These are phyloP conservation scores for Drosophila differens DNA, from an alignment of 2,888 invertebrate genomes.

Conservation along the genomic window DNA sequence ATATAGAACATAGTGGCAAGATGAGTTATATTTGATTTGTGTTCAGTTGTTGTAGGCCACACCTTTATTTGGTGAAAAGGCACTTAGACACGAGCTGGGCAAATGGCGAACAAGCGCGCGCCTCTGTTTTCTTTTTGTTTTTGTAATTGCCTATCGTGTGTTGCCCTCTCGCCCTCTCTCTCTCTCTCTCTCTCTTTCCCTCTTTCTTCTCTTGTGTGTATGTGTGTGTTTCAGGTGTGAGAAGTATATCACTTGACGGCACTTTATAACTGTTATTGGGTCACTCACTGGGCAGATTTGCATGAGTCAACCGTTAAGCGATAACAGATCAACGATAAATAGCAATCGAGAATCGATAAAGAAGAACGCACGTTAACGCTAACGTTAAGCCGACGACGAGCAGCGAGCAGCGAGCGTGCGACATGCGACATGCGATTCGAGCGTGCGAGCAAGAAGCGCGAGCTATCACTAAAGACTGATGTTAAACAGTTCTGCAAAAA, in stretches of 20 bases:
- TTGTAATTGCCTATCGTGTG: constrained; percentile 35
- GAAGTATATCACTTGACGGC: constrained; percentile 40
- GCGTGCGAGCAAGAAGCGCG: constrained; percentile 83
- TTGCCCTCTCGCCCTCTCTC: constrained; percentile 4
- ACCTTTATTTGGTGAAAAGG: constrained; percentile 75
- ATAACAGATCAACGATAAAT: constrained; percentile 21
- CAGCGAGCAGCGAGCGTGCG: constrained; percentile 38
- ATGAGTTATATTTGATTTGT: constrained; percentile 41
- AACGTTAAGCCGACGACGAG: constrained; percentile 53
- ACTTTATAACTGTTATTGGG: constrained; percentile 33
- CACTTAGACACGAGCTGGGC: constrained; percentile 47
- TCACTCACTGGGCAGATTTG: constrained; percentile 33
- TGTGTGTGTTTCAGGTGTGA: constrained; percentile 50
- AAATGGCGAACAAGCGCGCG: constrained; percentile 60
- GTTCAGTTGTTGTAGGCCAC: constrained; percentile 61
- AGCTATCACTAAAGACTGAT: constrained; percentile 85
- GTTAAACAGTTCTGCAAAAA: constrained; percentile 84
- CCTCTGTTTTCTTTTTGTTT: constrained; percentile 58
- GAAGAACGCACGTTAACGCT: constrained; percentile 38
- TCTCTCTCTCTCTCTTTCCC: constrained; percentile 3
- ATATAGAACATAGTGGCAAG: constrained; percentile 62
- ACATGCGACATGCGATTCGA: constrained; percentile 71
- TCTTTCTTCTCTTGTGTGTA: constrained; percentile 13
- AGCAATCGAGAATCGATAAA: constrained; percentile 17
- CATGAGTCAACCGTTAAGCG: constrained; percentile 26